phyloP scores from a whole-genome alignment of 2,888 invertebrate species.

The Callinectes sapidus region DNA sequence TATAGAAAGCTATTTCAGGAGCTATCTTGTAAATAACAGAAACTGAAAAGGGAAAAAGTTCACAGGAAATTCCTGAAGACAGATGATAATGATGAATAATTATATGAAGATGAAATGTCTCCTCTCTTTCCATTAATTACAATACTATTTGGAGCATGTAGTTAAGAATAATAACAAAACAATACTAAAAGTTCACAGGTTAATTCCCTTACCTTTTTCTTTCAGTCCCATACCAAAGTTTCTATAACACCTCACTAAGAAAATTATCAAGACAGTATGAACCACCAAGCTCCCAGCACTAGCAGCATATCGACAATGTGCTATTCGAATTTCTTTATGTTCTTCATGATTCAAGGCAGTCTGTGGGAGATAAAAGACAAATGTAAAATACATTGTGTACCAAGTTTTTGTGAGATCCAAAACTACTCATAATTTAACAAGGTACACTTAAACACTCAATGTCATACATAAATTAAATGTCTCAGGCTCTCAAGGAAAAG shows the following conservation, averaged over 20 bases:
- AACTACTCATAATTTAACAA: not conserved
- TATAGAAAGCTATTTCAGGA: not conserved
- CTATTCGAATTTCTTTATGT: conserved; percentile 29
- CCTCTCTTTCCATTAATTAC: not conserved
- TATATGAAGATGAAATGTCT: not conserved
- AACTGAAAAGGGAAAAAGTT: not conserved
- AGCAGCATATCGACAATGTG: conserved; percentile 58
- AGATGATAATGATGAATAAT: not conserved
- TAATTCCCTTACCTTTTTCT: conserved; percentile 50
- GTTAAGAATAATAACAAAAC: not conserved
- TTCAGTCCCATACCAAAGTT: conserved; percentile 59
- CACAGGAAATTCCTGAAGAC: not conserved
- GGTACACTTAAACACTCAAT: too few relatives aligned
- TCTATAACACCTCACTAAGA: conserved; percentile 45
- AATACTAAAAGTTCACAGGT: not conserved
- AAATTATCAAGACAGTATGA: conserved; percentile 38
- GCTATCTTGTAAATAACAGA: not conserved
- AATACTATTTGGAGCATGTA: not conserved
- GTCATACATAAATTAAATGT: too few relatives aligned
- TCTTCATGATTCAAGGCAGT: conserved; percentile 47
- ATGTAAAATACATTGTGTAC: not conserved
- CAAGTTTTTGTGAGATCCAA: not conserved
- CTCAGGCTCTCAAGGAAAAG: too few relatives aligned
- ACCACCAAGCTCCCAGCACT: conserved; percentile 52
- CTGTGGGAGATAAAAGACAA: conserved; percentile 24